These are phyloP conservation scores for Leptopilina clavipes DNA, from an alignment of 1,140 invertebrate species.

Conservation along the genomic window DNA sequence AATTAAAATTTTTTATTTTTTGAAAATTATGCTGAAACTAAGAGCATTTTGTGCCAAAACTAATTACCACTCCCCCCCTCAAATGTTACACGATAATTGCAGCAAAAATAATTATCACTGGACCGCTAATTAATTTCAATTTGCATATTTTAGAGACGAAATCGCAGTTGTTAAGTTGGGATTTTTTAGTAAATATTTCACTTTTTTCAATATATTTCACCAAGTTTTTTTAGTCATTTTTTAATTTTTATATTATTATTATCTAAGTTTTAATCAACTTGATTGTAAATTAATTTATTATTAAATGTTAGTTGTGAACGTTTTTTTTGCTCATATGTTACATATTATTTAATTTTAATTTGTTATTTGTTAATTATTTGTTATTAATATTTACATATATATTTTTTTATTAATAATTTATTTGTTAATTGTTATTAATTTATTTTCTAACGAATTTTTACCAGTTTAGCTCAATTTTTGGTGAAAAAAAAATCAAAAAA, in stretches of 20 bases:
- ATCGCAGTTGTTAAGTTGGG: background rate
- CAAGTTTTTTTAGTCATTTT: too few relatives aligned
- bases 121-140: background rate
- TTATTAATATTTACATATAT: too few relatives aligned
- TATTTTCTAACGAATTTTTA: background rate
- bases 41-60: slow-evolving; percentile 21
- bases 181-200: background rate
- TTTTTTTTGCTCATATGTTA: background rate
- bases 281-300: background rate
- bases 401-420: background rate
- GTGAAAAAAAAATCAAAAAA: background rate
- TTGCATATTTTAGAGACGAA: background rate
- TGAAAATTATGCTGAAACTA: background rate
- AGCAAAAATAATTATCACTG: background rate
- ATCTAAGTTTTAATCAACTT: background rate
- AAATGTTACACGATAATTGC: background rate
- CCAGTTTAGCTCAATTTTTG: background rate
- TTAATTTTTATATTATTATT: background rate
- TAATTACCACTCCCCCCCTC: background rate
- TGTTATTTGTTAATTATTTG: background rate
- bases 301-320: background rate
- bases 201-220: background rate
- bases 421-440: background rate
- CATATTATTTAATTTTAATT: background rate
- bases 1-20: background rate